These are phyloP conservation scores for Rhopalosiphum maidis DNA, from an alignment of 1,140 invertebrate genomes.

Conservation along the genomic window DNA sequence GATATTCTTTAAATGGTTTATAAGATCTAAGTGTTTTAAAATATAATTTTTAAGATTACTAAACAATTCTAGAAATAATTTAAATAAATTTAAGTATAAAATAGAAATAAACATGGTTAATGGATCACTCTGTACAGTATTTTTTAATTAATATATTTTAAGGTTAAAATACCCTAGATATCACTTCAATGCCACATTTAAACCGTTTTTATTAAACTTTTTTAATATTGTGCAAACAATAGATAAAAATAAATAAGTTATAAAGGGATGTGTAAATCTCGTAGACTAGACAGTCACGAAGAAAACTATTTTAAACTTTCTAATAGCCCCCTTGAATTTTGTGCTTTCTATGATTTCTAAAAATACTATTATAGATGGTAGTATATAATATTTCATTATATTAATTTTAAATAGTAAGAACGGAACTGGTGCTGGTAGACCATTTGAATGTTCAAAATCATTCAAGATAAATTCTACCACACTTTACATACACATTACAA, in stretches of 20 bases:
- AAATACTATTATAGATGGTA: too few relatives aligned
- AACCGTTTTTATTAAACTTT: background rate
- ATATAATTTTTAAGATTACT: background rate
- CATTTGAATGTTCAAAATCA: too few relatives aligned
- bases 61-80: background rate
- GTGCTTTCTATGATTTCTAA: too few relatives aligned
- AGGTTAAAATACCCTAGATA: background rate
- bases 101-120: background rate
- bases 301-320: background rate
- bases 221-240: background rate
- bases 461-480: too few relatives aligned
- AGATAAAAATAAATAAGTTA: background rate
- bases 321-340: too few relatives aligned
- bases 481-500: too few relatives aligned
- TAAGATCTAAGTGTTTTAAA: background rate
- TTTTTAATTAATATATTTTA: background rate
- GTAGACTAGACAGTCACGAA: background rate
- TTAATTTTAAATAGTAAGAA: too few relatives aligned
- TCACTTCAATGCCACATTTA: background rate
- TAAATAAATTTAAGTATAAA: background rate
- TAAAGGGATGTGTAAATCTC: background rate
- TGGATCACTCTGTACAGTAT: background rate
- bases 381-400: too few relatives aligned
- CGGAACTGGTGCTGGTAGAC: too few relatives aligned
- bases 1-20: background rate